These are phyloP conservation scores for Scaptomyza cyrtandrae DNA, from an alignment of 2,888 invertebrate species.

Conservation along the genomic window DNA sequence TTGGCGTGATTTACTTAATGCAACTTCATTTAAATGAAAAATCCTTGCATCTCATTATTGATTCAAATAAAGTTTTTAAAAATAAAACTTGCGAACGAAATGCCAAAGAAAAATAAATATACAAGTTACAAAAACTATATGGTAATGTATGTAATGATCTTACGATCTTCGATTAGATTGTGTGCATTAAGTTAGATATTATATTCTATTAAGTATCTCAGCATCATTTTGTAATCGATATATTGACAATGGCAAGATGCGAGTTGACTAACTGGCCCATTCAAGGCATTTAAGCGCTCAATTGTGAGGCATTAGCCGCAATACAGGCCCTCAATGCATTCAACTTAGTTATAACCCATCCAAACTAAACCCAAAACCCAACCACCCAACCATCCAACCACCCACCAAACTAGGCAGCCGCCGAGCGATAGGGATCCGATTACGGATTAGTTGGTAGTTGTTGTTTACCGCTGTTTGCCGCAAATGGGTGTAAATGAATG, in stretches of 20 bases:
- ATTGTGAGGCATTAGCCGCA: conserved; percentile 59
- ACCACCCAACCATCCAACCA: conserved; percentile 7
- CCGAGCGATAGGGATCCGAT: conserved; percentile 42
- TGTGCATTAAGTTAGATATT: too few species aligned
- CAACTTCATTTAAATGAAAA: conserved; percentile 3
- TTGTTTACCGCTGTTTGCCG: conserved; percentile 31
- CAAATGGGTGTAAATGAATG: conserved; percentile 72
- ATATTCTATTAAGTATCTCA: background rate
- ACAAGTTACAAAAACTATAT: too few species aligned
- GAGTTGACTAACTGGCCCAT: conserved; percentile 53
- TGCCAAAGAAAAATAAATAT: too few species aligned
- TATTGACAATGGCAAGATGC: conserved; percentile 26
- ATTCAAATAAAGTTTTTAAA: background rate
- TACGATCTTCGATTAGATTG: too few species aligned
- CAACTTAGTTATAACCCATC: background rate
- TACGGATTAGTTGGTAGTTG: conserved; percentile 27
- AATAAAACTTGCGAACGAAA: too few species aligned
- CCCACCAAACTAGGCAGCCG: conserved; percentile 17
- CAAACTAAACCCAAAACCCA: background rate
- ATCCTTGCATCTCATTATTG: conserved; percentile 7
- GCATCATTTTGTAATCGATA: conserved; percentile 54
- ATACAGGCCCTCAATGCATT: conserved; percentile 3
- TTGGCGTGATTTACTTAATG: too few species aligned
- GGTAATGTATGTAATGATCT: too few species aligned
- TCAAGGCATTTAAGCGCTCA: conserved; percentile 71